Evolutionary conservation across 2,888 invertebrate species (phyloP).

Genomic region (Trachelus tabidus): DNA sequence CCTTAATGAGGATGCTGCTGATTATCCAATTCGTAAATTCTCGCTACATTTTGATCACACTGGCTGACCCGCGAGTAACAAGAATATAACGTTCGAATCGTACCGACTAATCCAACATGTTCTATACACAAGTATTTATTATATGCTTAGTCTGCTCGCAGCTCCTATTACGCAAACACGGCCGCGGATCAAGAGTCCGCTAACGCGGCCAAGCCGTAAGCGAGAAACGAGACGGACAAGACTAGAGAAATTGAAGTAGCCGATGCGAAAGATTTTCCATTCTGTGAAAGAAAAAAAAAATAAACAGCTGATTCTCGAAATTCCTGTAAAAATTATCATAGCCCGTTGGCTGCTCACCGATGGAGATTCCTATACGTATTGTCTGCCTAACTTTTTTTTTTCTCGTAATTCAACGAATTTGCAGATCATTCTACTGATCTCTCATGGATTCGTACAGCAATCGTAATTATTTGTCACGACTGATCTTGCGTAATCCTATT

Average conservation of each 20-base stretch:
- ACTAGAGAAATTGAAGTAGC: neutral
- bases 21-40: constrained; percentile 74
- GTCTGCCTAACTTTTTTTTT: neutral
- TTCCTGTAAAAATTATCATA: neutral
- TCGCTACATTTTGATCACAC: constrained; percentile 65
- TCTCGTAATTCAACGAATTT: neutral
- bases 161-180: neutral
- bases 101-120: neutral
- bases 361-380: rapidly evolving
- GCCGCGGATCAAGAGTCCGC: neutral
- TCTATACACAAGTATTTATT: neutral
- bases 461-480: neutral
- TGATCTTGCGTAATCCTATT: neutral
- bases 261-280: neutral
- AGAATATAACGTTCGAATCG: constrained; percentile 23
- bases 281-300: neutral
- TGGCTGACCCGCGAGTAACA: constrained; percentile 54
- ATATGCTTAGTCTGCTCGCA: neutral
- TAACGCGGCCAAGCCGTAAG: neutral
- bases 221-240: neutral
- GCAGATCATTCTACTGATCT: neutral
- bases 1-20: constrained; percentile 75
- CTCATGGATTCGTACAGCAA: neutral
- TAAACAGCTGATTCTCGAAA: neutral
- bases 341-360: neutral